Conservation (phyloP, 2,113 vertebrate genomes). For the Lamprotornis superbus region DNA sequence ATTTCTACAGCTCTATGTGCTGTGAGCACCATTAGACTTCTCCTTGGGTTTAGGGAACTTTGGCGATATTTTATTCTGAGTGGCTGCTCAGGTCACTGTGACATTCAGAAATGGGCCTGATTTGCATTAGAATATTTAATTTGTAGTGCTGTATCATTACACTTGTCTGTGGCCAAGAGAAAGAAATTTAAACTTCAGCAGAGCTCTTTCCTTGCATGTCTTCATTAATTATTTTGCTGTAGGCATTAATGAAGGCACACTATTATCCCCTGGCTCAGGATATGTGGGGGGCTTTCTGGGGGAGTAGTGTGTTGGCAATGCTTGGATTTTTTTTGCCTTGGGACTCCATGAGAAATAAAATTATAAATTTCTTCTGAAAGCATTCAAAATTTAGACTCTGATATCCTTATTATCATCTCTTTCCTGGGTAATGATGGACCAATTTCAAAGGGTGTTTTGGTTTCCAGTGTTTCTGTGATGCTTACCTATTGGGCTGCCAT, state of each 20-base stretch:
- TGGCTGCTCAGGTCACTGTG: background rate
- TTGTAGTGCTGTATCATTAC: background rate
- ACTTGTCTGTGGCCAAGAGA: background rate
- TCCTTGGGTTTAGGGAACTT: background rate
- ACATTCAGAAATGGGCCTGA: background rate
- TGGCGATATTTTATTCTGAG: background rate
- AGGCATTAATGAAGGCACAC: background rate
- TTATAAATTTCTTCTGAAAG: background rate
- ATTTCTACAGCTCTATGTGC: background rate
- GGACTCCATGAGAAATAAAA: background rate
- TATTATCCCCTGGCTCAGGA: background rate
- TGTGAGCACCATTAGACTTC: background rate
- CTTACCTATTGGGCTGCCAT: background rate
- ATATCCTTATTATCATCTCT: background rate
- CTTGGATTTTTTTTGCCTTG: background rate
- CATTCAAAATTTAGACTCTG: background rate
- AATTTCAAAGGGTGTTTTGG: background rate
- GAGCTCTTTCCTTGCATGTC: background rate
- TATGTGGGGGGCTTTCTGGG: background rate
- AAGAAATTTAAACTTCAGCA: background rate
- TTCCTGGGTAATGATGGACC: background rate
- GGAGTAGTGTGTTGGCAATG: accelerated
- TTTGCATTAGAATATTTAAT: constrained; percentile 43
- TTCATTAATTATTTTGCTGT: background rate
- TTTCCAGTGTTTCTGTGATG: background rate